Conservation (phyloP, 2,113 vertebrate species). For the Cryptotis parvus region DNA sequence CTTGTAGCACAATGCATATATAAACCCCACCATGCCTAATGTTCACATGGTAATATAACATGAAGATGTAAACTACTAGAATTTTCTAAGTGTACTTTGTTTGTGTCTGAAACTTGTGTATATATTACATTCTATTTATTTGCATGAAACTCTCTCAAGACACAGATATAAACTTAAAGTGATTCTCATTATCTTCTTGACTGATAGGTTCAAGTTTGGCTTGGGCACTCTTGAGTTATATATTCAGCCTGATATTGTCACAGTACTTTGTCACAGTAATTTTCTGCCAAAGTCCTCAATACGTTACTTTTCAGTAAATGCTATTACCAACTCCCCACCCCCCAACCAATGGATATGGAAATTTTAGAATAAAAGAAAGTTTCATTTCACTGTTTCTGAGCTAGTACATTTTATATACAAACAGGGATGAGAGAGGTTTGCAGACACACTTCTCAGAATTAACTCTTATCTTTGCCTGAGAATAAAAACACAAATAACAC, state of each 20-base stretch:
- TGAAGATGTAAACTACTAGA: not conserved
- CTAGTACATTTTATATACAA: not conserved
- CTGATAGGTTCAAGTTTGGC: not conserved
- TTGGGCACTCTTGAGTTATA: not conserved
- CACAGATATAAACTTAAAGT: too few species aligned
- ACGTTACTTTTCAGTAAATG: not conserved
- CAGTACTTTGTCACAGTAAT: too few species aligned
- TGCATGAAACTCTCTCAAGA: not conserved
- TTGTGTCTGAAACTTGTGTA: not conserved
- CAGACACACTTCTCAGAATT: not conserved
- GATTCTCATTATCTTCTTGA: not conserved
- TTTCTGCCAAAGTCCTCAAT: not conserved
- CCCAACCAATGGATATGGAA: not conserved
- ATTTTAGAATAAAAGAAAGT: not conserved
- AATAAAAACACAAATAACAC: not conserved
- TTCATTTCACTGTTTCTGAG: not conserved
- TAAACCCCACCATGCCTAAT: not conserved
- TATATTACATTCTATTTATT: not conserved
- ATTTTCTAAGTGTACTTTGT: not conserved
- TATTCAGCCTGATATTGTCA: not conserved
- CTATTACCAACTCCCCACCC: too few species aligned
- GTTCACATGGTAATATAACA: not conserved
- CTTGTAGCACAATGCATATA: not conserved
- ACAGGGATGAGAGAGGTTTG: not conserved
- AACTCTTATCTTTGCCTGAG: not conserved